Evolutionary conservation across 2,113 vertebrate genomes (phyloP).

Genomic region (Acanthisitta chloris): DNA sequence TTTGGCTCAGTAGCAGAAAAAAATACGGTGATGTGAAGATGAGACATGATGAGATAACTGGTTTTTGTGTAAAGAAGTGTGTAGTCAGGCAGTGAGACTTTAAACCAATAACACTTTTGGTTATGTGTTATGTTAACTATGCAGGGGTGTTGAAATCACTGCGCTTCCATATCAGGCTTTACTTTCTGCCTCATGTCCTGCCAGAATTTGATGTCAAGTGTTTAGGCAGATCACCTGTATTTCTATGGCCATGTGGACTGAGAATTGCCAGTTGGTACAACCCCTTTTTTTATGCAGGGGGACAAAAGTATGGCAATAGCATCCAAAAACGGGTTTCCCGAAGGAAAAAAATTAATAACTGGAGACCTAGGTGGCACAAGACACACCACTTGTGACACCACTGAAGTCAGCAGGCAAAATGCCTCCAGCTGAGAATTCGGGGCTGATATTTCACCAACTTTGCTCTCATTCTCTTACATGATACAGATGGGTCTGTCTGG

Average conservation of each 20-base stretch:
- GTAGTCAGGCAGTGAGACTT: neutral
- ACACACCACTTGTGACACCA: neutral
- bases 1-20: neutral
- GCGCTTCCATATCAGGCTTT: neutral
- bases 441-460: neutral
- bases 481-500: neutral
- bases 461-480: neutral
- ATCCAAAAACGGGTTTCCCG: neutral
- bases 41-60: neutral
- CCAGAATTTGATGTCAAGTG: accelerated
- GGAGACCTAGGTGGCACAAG: neutral
- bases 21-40: neutral
- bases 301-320: neutral
- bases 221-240: neutral
- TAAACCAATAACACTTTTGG: neutral
- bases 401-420: neutral
- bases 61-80: neutral
- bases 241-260: neutral
- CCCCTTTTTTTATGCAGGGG: neutral
- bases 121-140: neutral
- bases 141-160: neutral
- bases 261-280: accelerated
- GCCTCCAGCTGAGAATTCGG: neutral
- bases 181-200: neutral
- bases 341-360: neutral